phyloP scores from a whole-genome alignment of 2,113 vertebrate species.

The pig (Sus scrofa) region T2T-Sscrofa CM000824.6:99551001-99551500 shows the following conservation, averaged over 20 bases:
- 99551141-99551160: not conserved
- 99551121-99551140: not conserved
- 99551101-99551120: not conserved
- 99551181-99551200: not conserved
- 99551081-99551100: not conserved
- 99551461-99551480: too few relatives aligned
- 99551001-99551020: not conserved
- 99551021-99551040: too few relatives aligned
- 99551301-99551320: not conserved
- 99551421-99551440: too few relatives aligned
- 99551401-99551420: not conserved
- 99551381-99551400: not conserved
- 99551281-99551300: not conserved
- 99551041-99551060: not conserved
- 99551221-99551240: not conserved
- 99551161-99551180: not conserved
- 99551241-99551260: not conserved
- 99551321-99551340: fast-evolving
- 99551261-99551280: too few relatives aligned
- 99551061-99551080: not conserved
- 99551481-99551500: not conserved
- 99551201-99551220: not conserved
- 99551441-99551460: too few relatives aligned
- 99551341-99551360: not conserved
- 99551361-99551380: not conserved